Base-by-base conservation (phyloP, 2,797 vertebrate species). In the Periparus ater region DNA sequence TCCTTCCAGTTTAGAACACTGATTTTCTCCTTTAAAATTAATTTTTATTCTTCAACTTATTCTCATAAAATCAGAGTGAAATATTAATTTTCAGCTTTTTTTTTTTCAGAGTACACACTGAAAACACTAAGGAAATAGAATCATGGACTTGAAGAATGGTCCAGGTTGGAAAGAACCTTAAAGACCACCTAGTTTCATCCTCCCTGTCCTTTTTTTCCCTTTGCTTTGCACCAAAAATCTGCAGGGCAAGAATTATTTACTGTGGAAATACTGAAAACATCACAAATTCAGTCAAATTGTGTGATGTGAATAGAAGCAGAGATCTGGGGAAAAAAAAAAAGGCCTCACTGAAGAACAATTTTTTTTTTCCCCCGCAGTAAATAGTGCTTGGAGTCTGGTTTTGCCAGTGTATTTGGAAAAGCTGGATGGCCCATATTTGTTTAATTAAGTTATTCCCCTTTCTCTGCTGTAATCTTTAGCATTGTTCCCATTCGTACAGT, bases 401-500 rank as follows among this genome's bases (percentile, higher is more conserved):
- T 91, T 47, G 55, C 70, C 30, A 84, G 7, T 36, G 6, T 11
- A 8, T 94, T 88, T 87, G 62, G 82, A 93, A 91, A 79, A 94
- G 36, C 67, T 82, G 63, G 29, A 91, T 15, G 15, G 57, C 40
- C 45, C 21, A 63, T 76, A 70, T 65, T 96, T 7, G 1, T 85
- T 86, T 96, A 89, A 92, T 57, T 47, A 93, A 91, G 57, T 85
- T 80, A 78, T 65, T 87, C 71, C 29, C 86, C 58, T 70, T 71
- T 40, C 44, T 82, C 48, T 45, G 27, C 32, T 75, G 70, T 47
- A 78, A 70, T 79, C 53, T 71, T 93, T 3, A 5, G 21, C 83
- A 74, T 23, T 50, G 25, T 11, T 89, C 58, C 89, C 71, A 44
- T 34, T 82, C 3, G 32, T 42, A 36, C 45, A 75, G 60, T 92